Evolutionary conservation across 2,888 invertebrate species (phyloP), one percentile per base, ranked within the genome.

Genomic region (Physocephala rufipes): DNA sequence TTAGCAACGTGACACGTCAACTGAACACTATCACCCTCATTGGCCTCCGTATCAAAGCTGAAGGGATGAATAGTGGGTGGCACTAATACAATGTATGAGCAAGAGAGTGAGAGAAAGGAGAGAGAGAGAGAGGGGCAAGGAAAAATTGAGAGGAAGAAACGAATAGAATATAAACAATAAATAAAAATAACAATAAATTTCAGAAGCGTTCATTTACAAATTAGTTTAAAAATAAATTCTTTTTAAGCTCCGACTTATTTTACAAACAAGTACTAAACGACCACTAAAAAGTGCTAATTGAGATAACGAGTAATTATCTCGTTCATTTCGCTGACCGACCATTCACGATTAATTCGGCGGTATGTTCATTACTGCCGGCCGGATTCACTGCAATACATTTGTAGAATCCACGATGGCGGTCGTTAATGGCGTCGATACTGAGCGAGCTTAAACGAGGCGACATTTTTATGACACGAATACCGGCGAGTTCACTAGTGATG

Each of bases 381-480:
- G 87, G 87, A 85, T 93, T 93, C 66, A 87, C 86, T 16, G 90
- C 93, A 69, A 89, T 87, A 83, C 94, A 94, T 76, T 92, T 91
- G 81, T 93, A 94, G 71, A 90, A 87, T 77, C 94, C 94, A 74
- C 90, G 90, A 84, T 94, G 93, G 76, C 90, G 88, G 62, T 91
- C 91, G 66, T 90, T 90, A 61, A 94, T 92, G 16, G 91, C 89
- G 78, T 92, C 92, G 80, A 94, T 92, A 72, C 90, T 91, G 53
- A 94, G 86, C 72, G 91, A 90, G 84, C 92, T 92, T 62, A 91
- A 85, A 78, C 90, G 89, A 76, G 89, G 89, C 26, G 90, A 90
- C 80, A 90, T 89, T 85, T 89, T 89, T 61, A 88, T 87, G 51
- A 90, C 88, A 0, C 88, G 86, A 71, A 91, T 87, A 76, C 90